These are phyloP conservation scores for Drosophila ficusphila DNA, from an alignment of 1,140 invertebrate genomes.

Conservation along the genomic window DNA sequence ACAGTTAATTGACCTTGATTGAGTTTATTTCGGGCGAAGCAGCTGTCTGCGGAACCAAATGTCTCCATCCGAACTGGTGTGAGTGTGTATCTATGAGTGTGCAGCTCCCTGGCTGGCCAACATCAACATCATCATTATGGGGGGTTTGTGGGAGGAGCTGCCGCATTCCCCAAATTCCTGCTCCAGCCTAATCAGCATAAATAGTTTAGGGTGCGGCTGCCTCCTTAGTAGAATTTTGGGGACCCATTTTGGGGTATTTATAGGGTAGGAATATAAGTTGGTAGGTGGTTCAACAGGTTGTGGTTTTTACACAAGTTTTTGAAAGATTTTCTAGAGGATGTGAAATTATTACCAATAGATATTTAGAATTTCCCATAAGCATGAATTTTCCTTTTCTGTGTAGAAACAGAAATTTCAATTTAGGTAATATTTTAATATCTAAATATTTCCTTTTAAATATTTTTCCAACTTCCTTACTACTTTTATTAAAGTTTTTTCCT, in stretches of 20 bases:
- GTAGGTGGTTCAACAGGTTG: not conserved
- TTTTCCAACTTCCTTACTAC: not conserved
- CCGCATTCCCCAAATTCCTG: slow-evolving; percentile 11
- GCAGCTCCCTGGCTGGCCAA: not conserved
- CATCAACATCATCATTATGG: slow-evolving; percentile 14
- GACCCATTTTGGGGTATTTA: not conserved
- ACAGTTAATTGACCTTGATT: slow-evolving; percentile 84
- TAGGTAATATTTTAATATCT: too few species aligned
- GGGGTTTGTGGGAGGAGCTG: not conserved
- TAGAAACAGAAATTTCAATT: too few species aligned
- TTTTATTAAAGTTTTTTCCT: not conserved
- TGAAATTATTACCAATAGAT: too few species aligned
- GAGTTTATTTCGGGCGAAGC: slow-evolving; percentile 63
- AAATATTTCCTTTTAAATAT: not conserved
- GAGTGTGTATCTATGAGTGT: not conserved
- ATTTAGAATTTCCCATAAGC: too few species aligned
- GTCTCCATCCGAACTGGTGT: slow-evolving; percentile 2
- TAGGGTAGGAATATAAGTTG: not conserved
- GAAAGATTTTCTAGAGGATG: too few species aligned
- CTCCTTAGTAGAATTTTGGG: not conserved
- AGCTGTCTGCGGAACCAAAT: slow-evolving; percentile 26
- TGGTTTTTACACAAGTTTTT: not conserved
- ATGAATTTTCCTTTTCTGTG: too few species aligned
- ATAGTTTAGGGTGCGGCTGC: slow-evolving; percentile 4
- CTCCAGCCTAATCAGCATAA: slow-evolving; percentile 25